Conservation (phyloP, 2,888 invertebrate species). For the Perizoma flavofasciatum region DNA sequence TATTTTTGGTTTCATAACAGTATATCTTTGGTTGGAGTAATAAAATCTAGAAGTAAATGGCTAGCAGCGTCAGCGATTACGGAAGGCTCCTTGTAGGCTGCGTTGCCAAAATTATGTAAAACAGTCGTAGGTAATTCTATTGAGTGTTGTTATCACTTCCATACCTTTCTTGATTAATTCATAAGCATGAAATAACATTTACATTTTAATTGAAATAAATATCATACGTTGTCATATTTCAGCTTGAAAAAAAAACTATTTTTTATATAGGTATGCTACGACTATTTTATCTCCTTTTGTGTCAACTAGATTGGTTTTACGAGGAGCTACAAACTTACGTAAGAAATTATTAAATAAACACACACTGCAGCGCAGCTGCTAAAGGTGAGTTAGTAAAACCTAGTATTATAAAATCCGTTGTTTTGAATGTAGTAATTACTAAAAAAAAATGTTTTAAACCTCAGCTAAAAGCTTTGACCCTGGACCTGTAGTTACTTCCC, state of each 20-base stretch:
- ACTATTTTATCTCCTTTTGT: too few species aligned
- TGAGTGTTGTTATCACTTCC: conserved; percentile 7
- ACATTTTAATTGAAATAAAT: too few species aligned
- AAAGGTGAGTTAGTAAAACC: too few species aligned
- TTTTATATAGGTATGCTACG: too few species aligned
- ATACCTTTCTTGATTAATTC: not conserved
- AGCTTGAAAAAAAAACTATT: not conserved
- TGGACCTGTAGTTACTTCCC: not conserved
- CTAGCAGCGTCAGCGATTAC: conserved; percentile 9
- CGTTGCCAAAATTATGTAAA: conserved; percentile 12
- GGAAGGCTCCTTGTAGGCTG: conserved; percentile 11
- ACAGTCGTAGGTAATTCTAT: conserved; percentile 7
- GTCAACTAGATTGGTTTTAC: too few species aligned
- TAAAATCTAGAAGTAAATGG: conserved; percentile 10
- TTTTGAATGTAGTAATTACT: too few species aligned
- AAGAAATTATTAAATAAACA: too few species aligned
- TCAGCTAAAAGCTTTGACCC: conserved; percentile 1
- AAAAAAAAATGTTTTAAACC: not conserved
- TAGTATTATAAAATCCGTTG: too few species aligned
- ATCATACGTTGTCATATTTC: too few species aligned
- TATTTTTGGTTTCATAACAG: not conserved
- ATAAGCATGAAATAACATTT: too few species aligned
- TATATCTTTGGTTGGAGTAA: conserved; percentile 1
- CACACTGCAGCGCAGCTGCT: too few species aligned
- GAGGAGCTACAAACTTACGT: too few species aligned